Base-by-base conservation (phyloP, 2,888 invertebrate species). In the Hirtodrosophila confusa region DNA sequence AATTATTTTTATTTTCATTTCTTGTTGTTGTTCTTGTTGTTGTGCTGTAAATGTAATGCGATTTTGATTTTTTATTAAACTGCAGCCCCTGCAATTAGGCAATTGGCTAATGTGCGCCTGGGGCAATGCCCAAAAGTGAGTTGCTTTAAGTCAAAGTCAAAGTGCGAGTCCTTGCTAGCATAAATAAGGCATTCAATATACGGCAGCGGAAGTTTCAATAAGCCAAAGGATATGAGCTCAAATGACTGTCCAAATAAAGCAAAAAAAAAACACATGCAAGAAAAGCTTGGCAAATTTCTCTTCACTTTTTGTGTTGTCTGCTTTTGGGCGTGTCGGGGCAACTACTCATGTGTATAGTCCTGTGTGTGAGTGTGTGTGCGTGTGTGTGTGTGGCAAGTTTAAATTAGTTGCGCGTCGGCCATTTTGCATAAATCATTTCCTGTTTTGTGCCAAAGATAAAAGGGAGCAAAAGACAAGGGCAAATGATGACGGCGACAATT, bases 401-500 rank as follows among this genome's bases (percentile, higher is more conserved):
- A 86, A 80, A 80, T 80, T 82, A 80, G 86, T 85, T 75, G 75
- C 68, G 79, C 77, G 70, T 53, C 73, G 66, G 69, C 72, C 77
- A 67, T 77, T 72, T 80, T 77, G 84, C 82, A 82, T 82, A 82
- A 82, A 82, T 82, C 86, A 82, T 86, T 86, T 86, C 84, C 84
- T 82, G 84, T 80, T 84, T 75, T 85, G 85, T 78, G 60, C 58
- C 60, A 65, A 67, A 79, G 83, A 80, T 86, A 80, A 80, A 80
- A 78, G 86, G 66, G 31, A 40, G 24, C 64, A 24, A 68, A 68
- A 67, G 76, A 83, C 73, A 69, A 57, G 56, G 27, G 40, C 75
- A 49, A 57, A 64, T 69, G 50, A 75, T 70, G 75, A 73, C 75
- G 54, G 60, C 58, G 51, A 65, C 69, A 75, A 75, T 56, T 66